Evolutionary conservation across 2,888 invertebrate genomes (phyloP), one percentile per base, ranked within the genome.

Genomic region (Cepaea hortensis): DNA sequence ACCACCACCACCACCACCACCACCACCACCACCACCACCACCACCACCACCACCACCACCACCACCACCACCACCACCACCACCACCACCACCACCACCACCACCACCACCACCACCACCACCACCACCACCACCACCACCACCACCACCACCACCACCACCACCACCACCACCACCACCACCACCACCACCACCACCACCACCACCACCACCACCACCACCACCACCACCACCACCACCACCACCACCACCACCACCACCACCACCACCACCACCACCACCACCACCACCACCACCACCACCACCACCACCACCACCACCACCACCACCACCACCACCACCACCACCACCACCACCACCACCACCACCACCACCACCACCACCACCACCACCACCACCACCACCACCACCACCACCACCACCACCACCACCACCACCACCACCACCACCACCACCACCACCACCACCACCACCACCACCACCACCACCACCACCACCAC

Each of bases 41-140:
- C 70, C 70, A 70, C n/a, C 70, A 70, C n/a, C 70, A 70, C n/a
- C 70, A 70, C n/a, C n/a, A 20, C n/a, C 70, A 70, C n/a, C 70
- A 3, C n/a, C n/a, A 3, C n/a, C 70, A 70, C n/a, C 70, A 13
- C 65, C 65, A 65, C 18, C 65, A 65, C 18, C 65, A 65, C 18
- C 65, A 65, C 18, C 65, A 70, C n/a, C 3, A 1, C 15, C n/a
- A 70, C 70, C 70, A n/a, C 70, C n/a, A 20, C 7, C n/a, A 15
- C n/a, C 35, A 35, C 70, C 70, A 70, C n/a, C 70, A 70, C n/a
- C 70, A 70, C n/a, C 70, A 70, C n/a, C n/a, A 20, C n/a, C 70
- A 70, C n/a, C 70, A 3, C n/a, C n/a, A 3, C n/a, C 70, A 70
- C n/a, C 70, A 13, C 65, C 65, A 65, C 18, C 65, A 65, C 18